Base-by-base conservation (phyloP, 2,113 vertebrate species). In the Phylloscopus trochiloides region DNA sequence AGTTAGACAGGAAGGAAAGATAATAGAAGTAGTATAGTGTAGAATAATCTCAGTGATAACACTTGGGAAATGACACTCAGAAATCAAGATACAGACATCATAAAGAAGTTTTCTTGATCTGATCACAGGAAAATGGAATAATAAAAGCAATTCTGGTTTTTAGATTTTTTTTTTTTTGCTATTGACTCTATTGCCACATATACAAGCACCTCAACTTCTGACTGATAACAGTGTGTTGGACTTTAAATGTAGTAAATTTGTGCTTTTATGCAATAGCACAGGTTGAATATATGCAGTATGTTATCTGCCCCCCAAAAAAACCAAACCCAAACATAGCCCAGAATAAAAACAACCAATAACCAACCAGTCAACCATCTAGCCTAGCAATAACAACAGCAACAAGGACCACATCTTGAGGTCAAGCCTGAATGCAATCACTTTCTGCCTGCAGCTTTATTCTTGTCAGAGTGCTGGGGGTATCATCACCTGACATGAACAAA, bases 241-340 rank as follows among this genome's bases (percentile, higher is more conserved):
- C 9, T 31, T 21, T 28, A 63, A 50, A 63, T 17, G 5, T 12
- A 34, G 28, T 28, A 45, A 62, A 59, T 76, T 20, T 54, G 5
- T 75, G 6, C 16, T 74, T 66, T 22, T 67, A 3, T 72, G 12
- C 10, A 83, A 54, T 40, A 48, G 6, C 25, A 24, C 1, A n/a
- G 7, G 6, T 7, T 9, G 7, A 43, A 82, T 62, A 29, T 38
- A 80, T n/a, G 8, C 50, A 82, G 31, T 6, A 6, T 19, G 3
- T 5, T 3, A 5, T 2, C 5, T 1, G 1, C 9, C 7, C 2
- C 2, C 5, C 14, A 2, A n/a, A 36, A 15, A 86, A 24, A 14
- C 13, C 17, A 52, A 34, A 18, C 15, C 16, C 6, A 38, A 54
- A 14, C 1, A 24, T 3, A 68, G 8, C 5, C 5, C 4, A 25